Base-by-base conservation (phyloP, 2,888 invertebrate species). In the Andrena flavipes region DNA sequence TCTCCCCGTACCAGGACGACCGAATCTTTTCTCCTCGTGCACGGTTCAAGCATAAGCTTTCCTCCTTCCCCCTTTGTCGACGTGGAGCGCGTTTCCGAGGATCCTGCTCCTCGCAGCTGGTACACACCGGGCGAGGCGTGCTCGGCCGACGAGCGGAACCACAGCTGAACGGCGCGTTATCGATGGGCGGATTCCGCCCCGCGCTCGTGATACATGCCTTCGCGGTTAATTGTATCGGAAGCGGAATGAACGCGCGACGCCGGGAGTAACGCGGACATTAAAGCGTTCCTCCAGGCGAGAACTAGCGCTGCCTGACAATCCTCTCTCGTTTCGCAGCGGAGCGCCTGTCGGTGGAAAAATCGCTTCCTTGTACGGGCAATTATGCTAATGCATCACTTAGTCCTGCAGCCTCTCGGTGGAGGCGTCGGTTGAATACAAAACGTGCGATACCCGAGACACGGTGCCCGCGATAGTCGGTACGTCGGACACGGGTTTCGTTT, bases 1-100 rank as follows among this genome's bases (percentile, higher is more conserved):
- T 74, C 73, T 62, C 23, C 13, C n/a, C 69, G 67, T 75, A 78
- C 80, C 59, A 75, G 30, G 62, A 76, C 63, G 82, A 79, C 82
- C 84, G 73, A 88, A 82, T 86, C 83, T 67, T 86, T 83, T 74
- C 74, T 74, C 59, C 80, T 70, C 33, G 35, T 35, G 79, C 76
- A 71, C 65, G 42, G 51, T 42, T 65, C 33, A 42, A 5, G n/a
- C 30, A 23, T 33, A n/a, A 23, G 26, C 35, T 62, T 79, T 64
- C 30, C 63, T 68, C 56, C 63, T 68, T 29, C 56, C 29, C 2
- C 42, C 56, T 20, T n/a, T 30, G 10, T 2, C 42, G n/a, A n/a
- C 60, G n/a, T 10, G 23, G 42, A 54, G 20, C 16, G 48, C 33
- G 35, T 81, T 81, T 63, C 62, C 67, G 35, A 67, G 30, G 56